phyloP scores from a whole-genome alignment of 1,140 invertebrate genomes.

The Fopius arisanus region DNA sequence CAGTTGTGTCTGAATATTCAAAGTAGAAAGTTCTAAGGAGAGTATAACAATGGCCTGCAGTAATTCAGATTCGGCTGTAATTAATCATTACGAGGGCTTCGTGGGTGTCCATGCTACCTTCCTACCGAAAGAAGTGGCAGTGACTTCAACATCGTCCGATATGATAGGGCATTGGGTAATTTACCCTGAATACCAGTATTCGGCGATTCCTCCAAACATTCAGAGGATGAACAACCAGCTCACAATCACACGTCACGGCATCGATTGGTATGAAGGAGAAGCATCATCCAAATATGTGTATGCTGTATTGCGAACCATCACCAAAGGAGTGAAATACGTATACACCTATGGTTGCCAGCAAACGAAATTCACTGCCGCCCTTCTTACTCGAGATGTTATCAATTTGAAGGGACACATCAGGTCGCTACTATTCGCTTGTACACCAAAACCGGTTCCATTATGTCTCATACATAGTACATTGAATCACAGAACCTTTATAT shows the following conservation, averaged over 20 bases:
- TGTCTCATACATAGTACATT: background rate
- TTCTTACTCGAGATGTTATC: too few relatives aligned
- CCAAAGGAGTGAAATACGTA: too few relatives aligned
- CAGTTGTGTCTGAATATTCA: background rate
- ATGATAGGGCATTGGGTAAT: background rate
- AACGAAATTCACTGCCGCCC: too few relatives aligned
- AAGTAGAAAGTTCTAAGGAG: background rate
- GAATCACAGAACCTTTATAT: background rate
- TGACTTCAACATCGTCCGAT: background rate
- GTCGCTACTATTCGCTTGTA: too few relatives aligned
- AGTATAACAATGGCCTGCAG: background rate
- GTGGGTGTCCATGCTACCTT: background rate
- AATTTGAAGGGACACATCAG: too few relatives aligned
- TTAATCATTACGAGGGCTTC: slow-evolving; percentile 13
- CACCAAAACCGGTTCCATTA: background rate
- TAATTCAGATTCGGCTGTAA: background rate
- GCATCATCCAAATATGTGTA: too few relatives aligned
- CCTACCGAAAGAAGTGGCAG: slow-evolving; percentile 20
- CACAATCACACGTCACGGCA: background rate
- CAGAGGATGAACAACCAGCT: background rate
- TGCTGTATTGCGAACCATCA: too few relatives aligned
- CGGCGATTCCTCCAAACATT: background rate
- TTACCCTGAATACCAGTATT: too few relatives aligned
- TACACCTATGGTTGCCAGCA: too few relatives aligned
- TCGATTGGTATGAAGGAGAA: background rate